Conservation (phyloP, 2,113 vertebrate genomes). For the Myiozetetes cayanensis region DNA sequence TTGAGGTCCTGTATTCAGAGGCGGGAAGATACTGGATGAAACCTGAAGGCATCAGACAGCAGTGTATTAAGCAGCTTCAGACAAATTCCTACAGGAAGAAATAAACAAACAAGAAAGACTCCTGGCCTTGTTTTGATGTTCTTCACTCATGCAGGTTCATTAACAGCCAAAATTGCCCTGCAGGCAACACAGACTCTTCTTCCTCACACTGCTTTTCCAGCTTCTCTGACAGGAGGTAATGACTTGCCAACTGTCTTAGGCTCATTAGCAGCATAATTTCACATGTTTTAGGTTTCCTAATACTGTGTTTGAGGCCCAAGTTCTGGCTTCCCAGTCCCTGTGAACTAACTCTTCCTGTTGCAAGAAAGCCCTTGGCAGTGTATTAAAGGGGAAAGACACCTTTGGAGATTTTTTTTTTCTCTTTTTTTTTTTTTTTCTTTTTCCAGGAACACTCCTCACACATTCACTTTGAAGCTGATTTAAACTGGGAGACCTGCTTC, state of each 20-base stretch:
- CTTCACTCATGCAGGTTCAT: not conserved
- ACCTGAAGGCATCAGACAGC: not conserved
- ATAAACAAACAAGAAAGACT: not conserved
- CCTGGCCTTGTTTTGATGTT: not conserved
- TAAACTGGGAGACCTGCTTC: not conserved
- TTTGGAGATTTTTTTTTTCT: not conserved
- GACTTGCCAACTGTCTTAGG: not conserved
- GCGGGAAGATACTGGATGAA: not conserved
- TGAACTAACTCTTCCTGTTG: slow-evolving; percentile 6
- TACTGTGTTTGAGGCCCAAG: not conserved
- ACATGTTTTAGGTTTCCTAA: not conserved
- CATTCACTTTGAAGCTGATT: not conserved
- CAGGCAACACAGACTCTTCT: not conserved
- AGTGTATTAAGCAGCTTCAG: not conserved
- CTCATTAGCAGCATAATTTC: slow-evolving; percentile 22
- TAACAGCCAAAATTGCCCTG: not conserved
- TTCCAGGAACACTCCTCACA: not conserved
- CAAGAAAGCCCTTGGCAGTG: slow-evolving; percentile 13
- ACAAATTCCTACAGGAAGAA: not conserved
- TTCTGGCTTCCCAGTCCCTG: not conserved
- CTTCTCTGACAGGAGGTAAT: slow-evolving; percentile 6
- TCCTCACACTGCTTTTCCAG: not conserved
- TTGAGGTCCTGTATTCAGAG: not conserved
- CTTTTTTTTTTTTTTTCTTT: not conserved
- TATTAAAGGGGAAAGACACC: slow-evolving; percentile 12